Percentiles rank a stretch among this genome's conserved stretches.
Conservation (phyloP, 2,888 invertebrate species). For the Aspidiotus rigidus region DNA sequence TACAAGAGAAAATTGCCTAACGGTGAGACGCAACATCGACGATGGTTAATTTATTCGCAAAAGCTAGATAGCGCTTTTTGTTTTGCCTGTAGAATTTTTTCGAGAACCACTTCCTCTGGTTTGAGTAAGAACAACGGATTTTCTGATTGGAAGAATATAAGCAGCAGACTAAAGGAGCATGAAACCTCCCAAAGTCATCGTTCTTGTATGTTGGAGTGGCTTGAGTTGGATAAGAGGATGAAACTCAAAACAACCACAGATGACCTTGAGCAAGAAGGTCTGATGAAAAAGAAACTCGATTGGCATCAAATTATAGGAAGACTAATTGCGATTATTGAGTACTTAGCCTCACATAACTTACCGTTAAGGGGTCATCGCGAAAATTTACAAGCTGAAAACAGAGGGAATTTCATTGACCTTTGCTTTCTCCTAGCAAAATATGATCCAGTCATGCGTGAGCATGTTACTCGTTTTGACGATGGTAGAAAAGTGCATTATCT, state of each 20-base stretch:
- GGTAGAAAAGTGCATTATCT: constrained; percentile 16
- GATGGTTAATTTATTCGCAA: constrained; percentile 4
- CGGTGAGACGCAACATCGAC: neutral
- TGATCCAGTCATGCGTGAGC: constrained; percentile 1
- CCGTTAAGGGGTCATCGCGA: constrained; percentile 7
- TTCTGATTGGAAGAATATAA: constrained; percentile 7
- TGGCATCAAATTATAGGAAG: constrained; percentile 12
- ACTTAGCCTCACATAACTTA: constrained; percentile 11
- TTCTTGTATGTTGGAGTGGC: constrained; percentile 2
- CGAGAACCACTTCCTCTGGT: neutral
- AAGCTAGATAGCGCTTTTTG: constrained; percentile 1
- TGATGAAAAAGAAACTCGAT: constrained; percentile 5
- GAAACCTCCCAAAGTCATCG: constrained; percentile 17
- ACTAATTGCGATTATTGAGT: constrained; percentile 6
- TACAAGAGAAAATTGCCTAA: neutral
- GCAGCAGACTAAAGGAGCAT: neutral
- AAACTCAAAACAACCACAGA: constrained; percentile 4
- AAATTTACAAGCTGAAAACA: constrained; percentile 8
- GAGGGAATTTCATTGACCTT: constrained; percentile 4
- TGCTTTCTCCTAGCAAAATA: neutral
- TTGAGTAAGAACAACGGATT: constrained; percentile 5
- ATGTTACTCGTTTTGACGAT: neutral
- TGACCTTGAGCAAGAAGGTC: constrained; percentile 3
- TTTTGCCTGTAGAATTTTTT: constrained; percentile 6
- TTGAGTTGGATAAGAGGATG: constrained; percentile 9